phyloP scores from a whole-genome alignment of 2,797 vertebrate genomes.

The Muscicapa comitata region DNA sequence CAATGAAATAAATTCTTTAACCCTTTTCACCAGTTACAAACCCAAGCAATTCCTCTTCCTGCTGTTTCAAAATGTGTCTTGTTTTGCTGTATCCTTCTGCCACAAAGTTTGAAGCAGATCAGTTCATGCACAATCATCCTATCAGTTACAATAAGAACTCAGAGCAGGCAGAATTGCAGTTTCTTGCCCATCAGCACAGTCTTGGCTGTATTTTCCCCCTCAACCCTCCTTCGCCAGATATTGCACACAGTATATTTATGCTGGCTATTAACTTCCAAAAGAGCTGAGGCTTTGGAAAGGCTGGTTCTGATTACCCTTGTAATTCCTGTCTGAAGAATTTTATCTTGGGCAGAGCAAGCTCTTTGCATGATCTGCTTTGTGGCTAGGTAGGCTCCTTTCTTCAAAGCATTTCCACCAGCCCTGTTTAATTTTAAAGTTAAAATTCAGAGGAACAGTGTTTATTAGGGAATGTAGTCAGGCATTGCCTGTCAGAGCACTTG shows the following conservation, averaged over 20 bases:
- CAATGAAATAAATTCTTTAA: neutral
- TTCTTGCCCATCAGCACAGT: neutral
- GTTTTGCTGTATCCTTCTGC: neutral
- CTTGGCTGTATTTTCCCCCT: neutral
- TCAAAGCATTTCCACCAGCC: neutral
- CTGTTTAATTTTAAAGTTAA: neutral
- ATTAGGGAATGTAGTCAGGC: neutral
- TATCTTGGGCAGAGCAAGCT: neutral
- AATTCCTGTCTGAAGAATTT: constrained; percentile 1
- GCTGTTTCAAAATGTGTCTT: neutral
- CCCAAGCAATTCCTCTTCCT: neutral
- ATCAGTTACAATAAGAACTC: neutral
- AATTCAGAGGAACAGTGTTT: neutral
- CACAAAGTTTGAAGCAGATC: neutral
- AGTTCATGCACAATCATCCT: neutral
- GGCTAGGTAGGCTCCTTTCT: neutral
- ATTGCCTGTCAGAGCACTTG: neutral
- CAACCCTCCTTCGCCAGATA: neutral
- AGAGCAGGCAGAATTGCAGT: neutral
- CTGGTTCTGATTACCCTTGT: constrained; percentile 19
- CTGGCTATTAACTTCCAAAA: constrained; percentile 42
- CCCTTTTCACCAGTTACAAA: neutral
- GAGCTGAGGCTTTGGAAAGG: neutral
- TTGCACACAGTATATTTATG: neutral
- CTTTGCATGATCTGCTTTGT: neutral